Evolutionary conservation across 2,888 invertebrate species (phyloP), one percentile per base, ranked within the genome.

Genomic region (Lasioglossum marginatum): DNA sequence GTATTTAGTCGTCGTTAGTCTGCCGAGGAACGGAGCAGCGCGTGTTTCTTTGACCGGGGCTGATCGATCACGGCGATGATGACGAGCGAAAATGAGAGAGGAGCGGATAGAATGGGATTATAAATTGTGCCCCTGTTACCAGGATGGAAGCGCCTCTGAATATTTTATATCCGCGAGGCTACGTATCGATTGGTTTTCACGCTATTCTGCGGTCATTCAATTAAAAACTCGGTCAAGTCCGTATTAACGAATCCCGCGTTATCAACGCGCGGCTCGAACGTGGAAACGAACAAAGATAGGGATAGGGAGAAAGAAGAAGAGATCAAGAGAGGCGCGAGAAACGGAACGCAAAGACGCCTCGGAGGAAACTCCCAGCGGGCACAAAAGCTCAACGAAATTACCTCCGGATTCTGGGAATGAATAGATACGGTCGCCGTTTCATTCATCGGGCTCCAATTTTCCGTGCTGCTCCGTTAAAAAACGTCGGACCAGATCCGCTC

Each of bases 191-290:
- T 84, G 77, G 74, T 85, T 90, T 90, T 88, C 81, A 40, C 83
- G 77, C 71, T 57, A 72, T 88, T 82, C 80, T 77, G 77, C 78
- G 85, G 81, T 85, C 86, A 86, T 90, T 90, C 86, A 85, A 90
- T 90, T 90, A 89, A 89, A 90, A 90, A 90, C 86, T 90, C 90
- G 89, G 90, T 90, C 90, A 90, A 90, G 87, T 85, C 75, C 79
- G 85, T 82, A 89, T 90, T 90, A 90, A 88, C 87, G 87, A 81
- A 72, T 66, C 74, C 31, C 81, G 82, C 68, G 82, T 77, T 82
- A 88, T 88, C 82, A 76, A 70, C 77, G 79, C 16, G 37, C 37
- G 40, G 40, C 45, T 43, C 52, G 73, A 73, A 68, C 45, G 66
- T 8, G 34, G 19, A 66, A 2, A 8, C 34, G 34, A 37, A 34